Conservation (phyloP, 2,888 invertebrate species). For the Eristalis arbustorum region DNA sequence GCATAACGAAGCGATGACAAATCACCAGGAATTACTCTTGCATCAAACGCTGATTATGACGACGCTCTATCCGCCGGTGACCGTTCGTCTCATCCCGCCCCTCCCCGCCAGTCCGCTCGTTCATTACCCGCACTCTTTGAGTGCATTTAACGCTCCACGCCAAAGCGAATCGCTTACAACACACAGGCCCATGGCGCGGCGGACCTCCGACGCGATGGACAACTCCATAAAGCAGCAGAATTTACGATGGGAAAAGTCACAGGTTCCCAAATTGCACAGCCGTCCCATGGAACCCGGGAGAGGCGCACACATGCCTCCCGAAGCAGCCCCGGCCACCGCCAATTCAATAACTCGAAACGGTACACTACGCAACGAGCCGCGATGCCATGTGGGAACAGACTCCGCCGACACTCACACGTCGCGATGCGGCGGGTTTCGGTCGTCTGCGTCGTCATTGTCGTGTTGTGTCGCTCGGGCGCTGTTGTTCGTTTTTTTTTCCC, state of each 20-base stretch:
- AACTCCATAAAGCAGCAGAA: constrained; percentile 69
- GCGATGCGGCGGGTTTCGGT: background rate
- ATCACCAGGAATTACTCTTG: constrained; percentile 47
- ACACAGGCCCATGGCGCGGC: constrained; percentile 8
- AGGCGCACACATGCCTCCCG: constrained; percentile 31
- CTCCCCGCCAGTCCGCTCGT: background rate
- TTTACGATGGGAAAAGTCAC: constrained; percentile 72
- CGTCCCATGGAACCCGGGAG: constrained; percentile 21
- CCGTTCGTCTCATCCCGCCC: constrained; percentile 8
- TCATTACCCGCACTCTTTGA: constrained; percentile 26
- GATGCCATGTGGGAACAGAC: constrained; percentile 66
- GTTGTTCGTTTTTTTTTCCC: background rate
- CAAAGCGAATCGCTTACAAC: constrained; percentile 24
- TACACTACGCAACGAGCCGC: constrained; percentile 52
- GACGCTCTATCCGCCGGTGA: constrained; percentile 16
- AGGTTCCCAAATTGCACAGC: constrained; percentile 69
- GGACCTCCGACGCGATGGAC: constrained; percentile 66
- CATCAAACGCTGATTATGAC: constrained; percentile 46
- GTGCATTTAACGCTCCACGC: constrained; percentile 25
- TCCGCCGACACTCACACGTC: constrained; percentile 55
- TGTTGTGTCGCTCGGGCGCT: constrained; percentile 31
- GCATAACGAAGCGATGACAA: constrained; percentile 32
- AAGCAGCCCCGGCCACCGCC: constrained; percentile 20
- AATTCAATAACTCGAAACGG: constrained; percentile 46
- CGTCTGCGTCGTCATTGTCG: constrained; percentile 59